Percentiles rank a stretch among this genome's conserved stretches.
phyloP scores from a whole-genome alignment of 1,140 invertebrate genomes.

The Andrena cerasifolii region DNA sequence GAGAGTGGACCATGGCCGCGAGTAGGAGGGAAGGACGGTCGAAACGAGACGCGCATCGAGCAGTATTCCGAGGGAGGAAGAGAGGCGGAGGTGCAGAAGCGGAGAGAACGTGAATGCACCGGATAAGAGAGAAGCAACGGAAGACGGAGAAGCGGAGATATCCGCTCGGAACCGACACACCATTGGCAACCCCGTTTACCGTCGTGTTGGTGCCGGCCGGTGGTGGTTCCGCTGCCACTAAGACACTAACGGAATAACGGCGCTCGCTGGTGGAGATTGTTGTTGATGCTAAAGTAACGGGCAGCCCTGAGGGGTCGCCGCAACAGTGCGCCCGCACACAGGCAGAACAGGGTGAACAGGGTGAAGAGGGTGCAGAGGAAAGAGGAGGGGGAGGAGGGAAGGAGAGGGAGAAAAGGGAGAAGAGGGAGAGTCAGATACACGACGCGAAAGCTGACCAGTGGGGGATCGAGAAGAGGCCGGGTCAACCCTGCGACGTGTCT shows the following conservation, averaged over 20 bases:
- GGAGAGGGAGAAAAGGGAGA: too few relatives aligned
- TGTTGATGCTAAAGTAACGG: slow-evolving; percentile 82
- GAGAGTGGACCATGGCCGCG: slow-evolving; percentile 77
- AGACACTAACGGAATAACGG: slow-evolving; percentile 81
- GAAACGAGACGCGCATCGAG: slow-evolving; percentile 23
- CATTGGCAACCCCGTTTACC: slow-evolving; percentile 68
- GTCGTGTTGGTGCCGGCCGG: neutral
- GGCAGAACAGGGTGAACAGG: too few relatives aligned
- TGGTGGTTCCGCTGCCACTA: slow-evolving; percentile 71
- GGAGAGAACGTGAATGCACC: slow-evolving; percentile 31
- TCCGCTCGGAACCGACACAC: slow-evolving; percentile 62
- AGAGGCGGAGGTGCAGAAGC: slow-evolving; percentile 8
- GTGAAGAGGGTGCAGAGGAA: too few relatives aligned
- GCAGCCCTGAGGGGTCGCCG: slow-evolving; percentile 70
- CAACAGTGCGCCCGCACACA: slow-evolving; percentile 38
- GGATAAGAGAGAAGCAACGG: slow-evolving; percentile 51
- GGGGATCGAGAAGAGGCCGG: slow-evolving; percentile 61
- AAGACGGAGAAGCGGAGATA: slow-evolving; percentile 46
- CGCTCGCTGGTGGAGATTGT: slow-evolving; percentile 79
- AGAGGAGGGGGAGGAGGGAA: too few relatives aligned
- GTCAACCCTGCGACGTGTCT: slow-evolving; percentile 79
- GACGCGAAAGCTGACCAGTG: slow-evolving; percentile 57
- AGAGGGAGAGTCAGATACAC: slow-evolving; percentile 52
- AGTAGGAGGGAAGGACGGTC: slow-evolving; percentile 46
- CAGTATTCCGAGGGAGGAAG: slow-evolving; percentile 12